A percentile compares a stretch with the other conserved stretches of the same genome.
phyloP scores from a whole-genome alignment of 2,797 vertebrate genomes.

The Alcedo atthis region DNA sequence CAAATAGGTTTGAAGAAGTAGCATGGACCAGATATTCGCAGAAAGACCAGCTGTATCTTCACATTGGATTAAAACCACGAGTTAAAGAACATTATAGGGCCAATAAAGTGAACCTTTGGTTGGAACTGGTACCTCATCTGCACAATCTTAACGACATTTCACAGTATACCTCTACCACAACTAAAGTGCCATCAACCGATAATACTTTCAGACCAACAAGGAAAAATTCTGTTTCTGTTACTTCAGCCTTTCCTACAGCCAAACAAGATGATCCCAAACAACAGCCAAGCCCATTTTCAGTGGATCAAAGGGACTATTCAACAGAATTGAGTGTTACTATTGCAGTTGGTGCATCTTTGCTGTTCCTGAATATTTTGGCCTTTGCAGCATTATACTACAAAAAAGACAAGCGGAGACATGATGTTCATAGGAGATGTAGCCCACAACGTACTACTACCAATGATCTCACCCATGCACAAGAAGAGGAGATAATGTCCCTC shows the following conservation, averaged over 20 bases:
- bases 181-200: slow-evolving; percentile 95
- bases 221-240: slow-evolving; percentile 90
- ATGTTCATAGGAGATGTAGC: slow-evolving; percentile 95
- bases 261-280: slow-evolving; percentile 93
- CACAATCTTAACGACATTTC: slow-evolving; percentile 98
- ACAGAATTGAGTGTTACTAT: slow-evolving; percentile 98
- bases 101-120: slow-evolving; percentile 98
- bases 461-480: slow-evolving; percentile 95
- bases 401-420: slow-evolving; percentile 97
- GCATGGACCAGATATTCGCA: slow-evolving; percentile 98
- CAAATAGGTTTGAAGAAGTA: slow-evolving; percentile 98
- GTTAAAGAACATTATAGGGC: slow-evolving; percentile 99
- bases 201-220: slow-evolving; percentile 92
- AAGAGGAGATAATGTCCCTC: slow-evolving; percentile 99
- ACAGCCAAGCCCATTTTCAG: slow-evolving; percentile 88
- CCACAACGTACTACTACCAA: slow-evolving; percentile 93
- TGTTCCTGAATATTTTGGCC: slow-evolving; percentile 98
- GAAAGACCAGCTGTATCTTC: slow-evolving; percentile 98
- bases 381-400: slow-evolving; percentile 98
- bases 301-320: slow-evolving; percentile 98
- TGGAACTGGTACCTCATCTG: slow-evolving; percentile 97
- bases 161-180: slow-evolving; percentile 97
- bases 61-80: slow-evolving; percentile 98
- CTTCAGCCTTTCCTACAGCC: slow-evolving; percentile 94
- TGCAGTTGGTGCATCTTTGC: slow-evolving; percentile 94